Evolutionary conservation across 1,140 invertebrate genomes (phyloP), one percentile per base, ranked within the genome.

Genomic region (Diplogasteroides magnus): DNA sequence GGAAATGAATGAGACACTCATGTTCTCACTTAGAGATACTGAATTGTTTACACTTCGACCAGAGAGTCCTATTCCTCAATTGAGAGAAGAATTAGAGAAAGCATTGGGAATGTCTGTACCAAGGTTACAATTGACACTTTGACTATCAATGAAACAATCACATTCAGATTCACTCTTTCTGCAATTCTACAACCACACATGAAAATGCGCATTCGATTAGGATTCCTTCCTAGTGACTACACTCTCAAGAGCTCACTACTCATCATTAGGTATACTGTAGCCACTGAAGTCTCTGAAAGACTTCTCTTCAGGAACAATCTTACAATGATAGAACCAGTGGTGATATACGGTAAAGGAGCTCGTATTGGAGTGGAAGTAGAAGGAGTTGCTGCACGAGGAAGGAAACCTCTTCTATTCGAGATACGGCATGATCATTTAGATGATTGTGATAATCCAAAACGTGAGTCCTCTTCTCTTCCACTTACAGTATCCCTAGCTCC

Each of bases 311-410:
- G 93, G 77, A 98, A 96, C 83, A 97, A 98, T 84, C 86, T 97
- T 74, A 97, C 94, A 0, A 89, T 93, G 60, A 85, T 97, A 75
- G 94, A 98, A 84, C 88, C 89, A 19, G 84, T 95, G 15, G 88
- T 89, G 74, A 79, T 97, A 31, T 88, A 88, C 61, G 93, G 92
- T 0, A 87, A 90, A 76, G 92, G 92, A 15, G 91, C 90, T 0
- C 83, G 88, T 73, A 91, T 92, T 13, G 88, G 91, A 82, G 90
- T 97, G 82, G 90, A 91, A 78, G 90, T 97, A 78, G 93, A 90
- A n/a, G 93, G 92, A 83, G 88, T 90, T 1, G 89, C 90, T 61
- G 90, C 93, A 0, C 91, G 90, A 3, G 89, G 89, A 0, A 78
- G 82, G 14, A 87, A 88, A 15, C 89, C 90, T 0, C 83, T 94